A percentile compares a stretch with the other conserved stretches of the same genome.
Evolutionary conservation across 2,113 vertebrate species (phyloP).

Genomic region (Cettia cetti): DNA sequence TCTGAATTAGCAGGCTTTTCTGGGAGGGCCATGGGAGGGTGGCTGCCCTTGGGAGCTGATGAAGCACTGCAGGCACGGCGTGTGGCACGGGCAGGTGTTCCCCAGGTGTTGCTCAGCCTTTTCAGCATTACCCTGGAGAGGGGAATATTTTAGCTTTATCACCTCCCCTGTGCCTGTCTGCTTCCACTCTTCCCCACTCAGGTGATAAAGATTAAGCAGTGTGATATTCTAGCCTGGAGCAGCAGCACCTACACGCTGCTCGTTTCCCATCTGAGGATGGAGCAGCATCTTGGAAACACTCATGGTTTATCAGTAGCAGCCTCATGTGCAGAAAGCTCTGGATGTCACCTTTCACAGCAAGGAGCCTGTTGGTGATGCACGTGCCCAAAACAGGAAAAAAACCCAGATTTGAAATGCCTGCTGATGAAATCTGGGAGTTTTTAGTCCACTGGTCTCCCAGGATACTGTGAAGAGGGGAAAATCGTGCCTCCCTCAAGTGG

Average conservation of each 20-base stretch:
- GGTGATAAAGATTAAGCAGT: not conserved
- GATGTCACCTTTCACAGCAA: not conserved
- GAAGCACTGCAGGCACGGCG: rapidly evolving
- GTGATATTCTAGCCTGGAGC: not conserved
- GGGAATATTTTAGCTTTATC: not conserved
- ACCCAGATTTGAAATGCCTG: not conserved
- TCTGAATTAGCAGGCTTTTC: not conserved
- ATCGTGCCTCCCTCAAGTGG: rapidly evolving
- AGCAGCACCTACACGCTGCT: not conserved
- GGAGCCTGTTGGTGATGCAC: not conserved
- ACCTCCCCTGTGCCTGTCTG: not conserved
- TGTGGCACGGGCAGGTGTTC: not conserved
- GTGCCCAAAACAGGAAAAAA: not conserved
- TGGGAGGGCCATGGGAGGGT: not conserved
- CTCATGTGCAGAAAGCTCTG: not conserved
- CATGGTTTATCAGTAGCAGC: not conserved
- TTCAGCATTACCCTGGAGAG: not conserved
- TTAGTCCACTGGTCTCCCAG: not conserved
- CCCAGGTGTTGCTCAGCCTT: not conserved
- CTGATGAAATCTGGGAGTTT: not conserved
- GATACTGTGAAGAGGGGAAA: not conserved
- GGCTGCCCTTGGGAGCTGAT: not conserved
- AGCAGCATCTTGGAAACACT: not conserved
- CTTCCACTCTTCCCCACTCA: not conserved
- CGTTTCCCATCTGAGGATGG: not conserved